Conservation (phyloP, 2,888 invertebrate species). For the Scaptomyza parva region DNA sequence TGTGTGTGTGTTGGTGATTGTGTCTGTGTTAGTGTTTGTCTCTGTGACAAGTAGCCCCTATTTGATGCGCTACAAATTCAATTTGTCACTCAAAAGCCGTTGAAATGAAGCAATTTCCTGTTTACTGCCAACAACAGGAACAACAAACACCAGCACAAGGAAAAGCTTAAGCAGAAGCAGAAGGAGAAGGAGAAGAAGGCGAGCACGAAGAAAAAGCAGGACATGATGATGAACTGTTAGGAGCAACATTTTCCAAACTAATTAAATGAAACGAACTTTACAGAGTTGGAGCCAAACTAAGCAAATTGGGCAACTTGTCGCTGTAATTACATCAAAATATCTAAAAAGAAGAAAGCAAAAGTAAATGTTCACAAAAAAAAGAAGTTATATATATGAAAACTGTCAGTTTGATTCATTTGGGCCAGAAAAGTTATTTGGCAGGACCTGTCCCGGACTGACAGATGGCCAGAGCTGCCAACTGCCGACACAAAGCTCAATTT, state of each 20-base stretch:
- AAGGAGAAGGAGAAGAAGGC: not conserved
- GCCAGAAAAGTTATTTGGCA: slow-evolving; percentile 50
- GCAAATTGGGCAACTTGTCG: slow-evolving; percentile 76
- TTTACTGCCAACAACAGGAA: slow-evolving; percentile 49
- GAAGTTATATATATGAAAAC: slow-evolving; percentile 45
- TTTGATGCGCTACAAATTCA: slow-evolving; percentile 70
- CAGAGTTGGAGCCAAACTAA: slow-evolving; percentile 61
- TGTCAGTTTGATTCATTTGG: slow-evolving; percentile 71
- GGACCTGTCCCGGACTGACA: slow-evolving; percentile 61
- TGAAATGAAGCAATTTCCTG: slow-evolving; percentile 72
- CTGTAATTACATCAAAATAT: slow-evolving; percentile 75
- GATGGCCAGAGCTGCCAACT: slow-evolving; percentile 56
- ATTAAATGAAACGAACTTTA: slow-evolving; percentile 71
- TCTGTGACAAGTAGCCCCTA: slow-evolving; percentile 69
- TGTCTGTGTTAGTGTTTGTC: slow-evolving; percentile 23
- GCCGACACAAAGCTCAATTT: slow-evolving; percentile 73
- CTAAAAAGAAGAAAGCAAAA: slow-evolving; percentile 39
- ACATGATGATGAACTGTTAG: slow-evolving; percentile 30
- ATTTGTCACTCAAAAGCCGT: slow-evolving; percentile 75
- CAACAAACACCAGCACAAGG: slow-evolving; percentile 7
- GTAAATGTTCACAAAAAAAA: slow-evolving; percentile 33
- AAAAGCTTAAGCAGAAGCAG: not conserved
- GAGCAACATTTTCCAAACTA: slow-evolving; percentile 70
- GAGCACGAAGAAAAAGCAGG: slow-evolving; percentile 7
- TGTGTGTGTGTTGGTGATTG: not conserved